These are phyloP conservation scores for Calidris pygmaea DNA, from an alignment of 2,113 vertebrate genomes.

Conservation along the genomic window DNA sequence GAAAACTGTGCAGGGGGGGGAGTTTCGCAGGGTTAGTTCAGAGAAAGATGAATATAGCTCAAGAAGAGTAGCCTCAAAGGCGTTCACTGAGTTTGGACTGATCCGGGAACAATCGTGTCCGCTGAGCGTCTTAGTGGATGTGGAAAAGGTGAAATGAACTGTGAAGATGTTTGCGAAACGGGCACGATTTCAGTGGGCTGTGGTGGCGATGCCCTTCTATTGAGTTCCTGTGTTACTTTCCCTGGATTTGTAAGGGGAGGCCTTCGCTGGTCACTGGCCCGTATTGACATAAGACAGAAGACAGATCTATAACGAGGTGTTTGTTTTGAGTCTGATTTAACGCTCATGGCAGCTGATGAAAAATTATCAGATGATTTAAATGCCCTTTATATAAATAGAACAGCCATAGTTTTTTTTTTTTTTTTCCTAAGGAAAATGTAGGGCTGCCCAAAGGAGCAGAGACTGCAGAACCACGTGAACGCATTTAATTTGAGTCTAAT, in stretches of 20 bases:
- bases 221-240: not conserved
- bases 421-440: not conserved
- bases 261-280: not conserved
- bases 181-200: not conserved
- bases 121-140: not conserved
- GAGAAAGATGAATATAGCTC: not conserved
- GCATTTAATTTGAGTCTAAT: constrained; percentile 18
- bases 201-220: not conserved
- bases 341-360: not conserved
- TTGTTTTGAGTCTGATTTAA: constrained; percentile 29
- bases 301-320: not conserved
- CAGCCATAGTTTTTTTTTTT: not conserved
- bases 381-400: not conserved
- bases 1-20: not conserved
- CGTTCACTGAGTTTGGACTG: not conserved
- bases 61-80: not conserved
- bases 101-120: not conserved
- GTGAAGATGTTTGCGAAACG: not conserved
- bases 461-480: not conserved
- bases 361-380: constrained; percentile 5
- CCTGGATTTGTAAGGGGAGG: constrained; percentile 24
- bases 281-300: not conserved
- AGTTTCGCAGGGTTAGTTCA: not conserved
- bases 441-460: not conserved
- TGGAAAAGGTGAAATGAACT: constrained; percentile 25